Base-by-base conservation (phyloP, 2,797 vertebrate genomes). In the Amazonetta brasiliensis region DNA sequence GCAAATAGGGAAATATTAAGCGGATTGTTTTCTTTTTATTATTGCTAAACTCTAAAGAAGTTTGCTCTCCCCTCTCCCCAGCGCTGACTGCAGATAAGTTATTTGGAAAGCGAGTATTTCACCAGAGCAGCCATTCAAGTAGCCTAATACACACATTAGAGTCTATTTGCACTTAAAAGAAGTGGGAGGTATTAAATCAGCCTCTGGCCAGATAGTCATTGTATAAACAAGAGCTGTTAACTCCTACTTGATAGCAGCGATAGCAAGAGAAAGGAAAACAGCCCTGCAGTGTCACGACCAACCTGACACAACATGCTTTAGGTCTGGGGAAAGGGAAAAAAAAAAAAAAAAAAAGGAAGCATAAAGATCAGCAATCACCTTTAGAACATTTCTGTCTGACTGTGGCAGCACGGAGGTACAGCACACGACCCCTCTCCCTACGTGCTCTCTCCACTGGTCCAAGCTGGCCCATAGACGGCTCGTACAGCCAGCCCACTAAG, bases 111-210 rank as follows among this genome's bases (percentile, higher is more conserved):
- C 77, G 33, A 77, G 76, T 68, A 46, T 97, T 97, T 93, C 92
- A 66, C 75, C 95, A 95, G 96, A 93, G 87, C 89, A 84, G 93
- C 92, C 84, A 48, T 91, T 97, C 94, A 69, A 96, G 96, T 71
- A 92, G 94, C 94, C 97, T 81, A 96, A 95, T 89, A 89, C 96
- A 97, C 97, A 95, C 92, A 97, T 85, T 58, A 77, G 78, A 63
- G 82, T 96, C 89, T 96, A 96, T 98, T 98, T 98, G 97, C 95
- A 93, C 95, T 97, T 94, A 90, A 87, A 94, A 97, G 96, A 93
- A 97, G 93, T 78, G 75, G 87, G 96, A 96, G 96, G 96, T 68
- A 69, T 37, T 48, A 94, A 95, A 92, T 67, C 78, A 50, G 92
- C 60, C 81, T 91, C 92, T 80, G 79, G 94, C 90, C 96, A 94